Evolutionary conservation across 1,140 invertebrate genomes (phyloP).

Genomic region (Dendrolimus kikuchii): DNA sequence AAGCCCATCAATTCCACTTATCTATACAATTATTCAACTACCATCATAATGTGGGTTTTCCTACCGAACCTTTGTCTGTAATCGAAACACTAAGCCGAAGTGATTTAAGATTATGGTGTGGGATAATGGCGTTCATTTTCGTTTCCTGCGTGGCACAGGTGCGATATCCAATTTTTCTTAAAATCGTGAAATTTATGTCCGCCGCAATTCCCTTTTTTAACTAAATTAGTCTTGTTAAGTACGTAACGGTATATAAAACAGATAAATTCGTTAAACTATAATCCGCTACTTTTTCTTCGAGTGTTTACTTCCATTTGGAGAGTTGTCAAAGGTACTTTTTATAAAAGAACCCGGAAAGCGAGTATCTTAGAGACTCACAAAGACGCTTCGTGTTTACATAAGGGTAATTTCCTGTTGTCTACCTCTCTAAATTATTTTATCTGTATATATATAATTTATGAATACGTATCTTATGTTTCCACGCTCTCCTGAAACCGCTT

Average conservation of each 20-base stretch:
- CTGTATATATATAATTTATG: slow-evolving; percentile 1
- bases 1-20: slow-evolving; percentile 53
- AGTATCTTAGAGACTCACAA: neutral
- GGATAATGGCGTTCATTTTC: slow-evolving; percentile 58
- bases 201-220: slow-evolving; percentile 24
- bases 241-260: neutral
- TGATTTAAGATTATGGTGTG: slow-evolving; percentile 67
- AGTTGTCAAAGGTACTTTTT: too few relatives aligned
- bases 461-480: neutral
- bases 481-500: neutral
- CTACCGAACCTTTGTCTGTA: slow-evolving; percentile 58
- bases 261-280: too few relatives aligned
- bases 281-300: too few relatives aligned
- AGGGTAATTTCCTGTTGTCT: slow-evolving; percentile 2
- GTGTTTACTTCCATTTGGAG: too few relatives aligned
- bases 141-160: slow-evolving; percentile 42
- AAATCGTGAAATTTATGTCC: slow-evolving; percentile 37
- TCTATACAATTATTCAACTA: slow-evolving; percentile 64
- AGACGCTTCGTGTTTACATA: slow-evolving; percentile 1
- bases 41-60: slow-evolving; percentile 61
- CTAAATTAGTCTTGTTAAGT: slow-evolving; percentile 16
- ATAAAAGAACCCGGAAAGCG: neutral
- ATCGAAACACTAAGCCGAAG: slow-evolving; percentile 63
- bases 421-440: too few relatives aligned
- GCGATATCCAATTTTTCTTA: slow-evolving; percentile 39